phyloP scores from a whole-genome alignment of 2,797 vertebrate genomes.

The Coregonus ussuriensis region DNA sequence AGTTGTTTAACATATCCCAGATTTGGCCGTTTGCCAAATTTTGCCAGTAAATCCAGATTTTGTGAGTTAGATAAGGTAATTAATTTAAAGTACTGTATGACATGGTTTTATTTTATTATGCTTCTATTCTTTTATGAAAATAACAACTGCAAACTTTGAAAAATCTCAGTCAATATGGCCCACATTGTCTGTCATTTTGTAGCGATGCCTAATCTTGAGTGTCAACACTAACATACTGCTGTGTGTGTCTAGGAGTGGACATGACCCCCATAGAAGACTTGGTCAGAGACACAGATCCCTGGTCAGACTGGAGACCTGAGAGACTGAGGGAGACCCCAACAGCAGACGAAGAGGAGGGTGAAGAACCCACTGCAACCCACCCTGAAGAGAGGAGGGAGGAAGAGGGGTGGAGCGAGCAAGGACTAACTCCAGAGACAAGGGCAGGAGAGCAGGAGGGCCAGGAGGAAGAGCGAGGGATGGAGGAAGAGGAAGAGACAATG shows the following conservation, averaged over 20 bases:
- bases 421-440: conserved; percentile 18
- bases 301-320: conserved; percentile 25
- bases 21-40: background rate
- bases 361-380: background rate
- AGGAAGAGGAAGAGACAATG: conserved; percentile 38
- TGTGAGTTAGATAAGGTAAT: background rate
- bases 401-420: conserved; percentile 16
- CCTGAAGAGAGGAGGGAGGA: conserved; percentile 9
- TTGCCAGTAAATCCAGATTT: background rate
- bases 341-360: conserved; percentile 19
- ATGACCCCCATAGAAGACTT: conserved; percentile 14
- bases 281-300: conserved; percentile 22
- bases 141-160: background rate
- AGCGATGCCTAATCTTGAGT: background rate
- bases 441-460: background rate
- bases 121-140: background rate
- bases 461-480: conserved; percentile 13
- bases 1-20: background rate
- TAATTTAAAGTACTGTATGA: background rate
- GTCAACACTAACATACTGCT: background rate
- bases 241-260: conserved; percentile 43
- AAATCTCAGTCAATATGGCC: background rate
- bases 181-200: background rate
- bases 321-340: conserved; percentile 9
- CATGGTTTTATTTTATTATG: background rate